Base-by-base conservation (phyloP, 2,888 invertebrate genomes). In the Cheilosia pagana region DNA sequence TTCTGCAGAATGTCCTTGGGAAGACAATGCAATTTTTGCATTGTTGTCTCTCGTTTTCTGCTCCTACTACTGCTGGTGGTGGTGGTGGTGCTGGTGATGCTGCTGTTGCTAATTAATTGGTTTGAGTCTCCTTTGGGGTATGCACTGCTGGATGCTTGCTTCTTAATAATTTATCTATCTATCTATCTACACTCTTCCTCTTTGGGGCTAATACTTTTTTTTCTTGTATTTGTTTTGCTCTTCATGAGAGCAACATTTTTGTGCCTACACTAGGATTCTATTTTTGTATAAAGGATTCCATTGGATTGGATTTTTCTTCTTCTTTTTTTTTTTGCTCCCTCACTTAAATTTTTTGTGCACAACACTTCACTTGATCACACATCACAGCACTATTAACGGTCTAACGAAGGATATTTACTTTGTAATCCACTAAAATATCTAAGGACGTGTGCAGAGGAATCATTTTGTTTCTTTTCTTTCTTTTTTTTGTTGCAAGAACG, bases 21-120 rank as follows among this genome's bases (percentile, higher is more conserved):
- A 87, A 89, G 88, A 88, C 87, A 89, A 89, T 89, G 88, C 89
- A 88, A 88, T 88, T 88, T 88, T 89, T 88, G 90, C 89, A 89
- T 90, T 88, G 86, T 87, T 85, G 70, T 87, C 75, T 87, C 70
- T 83, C 83, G 70, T 75, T 70, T 45, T 63, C 45, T 75, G 35
- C 39, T 48, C 3, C 59, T 67, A 43, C 65, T 77, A 48, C 77
- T 81, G 25, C 52, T 81, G 16, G 45, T 43, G 12, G 14, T 52
- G 50, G 12, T 50, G n/a, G 14, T 48, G 25, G 12, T 67, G 59
- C 21, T 74, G 57, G 35, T 59, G 23, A 25, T 65, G 48, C 55
- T 72, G 52, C 67, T 86, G 67, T 72, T 77, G 68, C 81, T 87
- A 79, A 82, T 85, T 87, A 82, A 79, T 81, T 82, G 77, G 67